These are phyloP conservation scores for Phania funesta DNA, from an alignment of 2,888 invertebrate genomes.

Conservation along the genomic window DNA sequence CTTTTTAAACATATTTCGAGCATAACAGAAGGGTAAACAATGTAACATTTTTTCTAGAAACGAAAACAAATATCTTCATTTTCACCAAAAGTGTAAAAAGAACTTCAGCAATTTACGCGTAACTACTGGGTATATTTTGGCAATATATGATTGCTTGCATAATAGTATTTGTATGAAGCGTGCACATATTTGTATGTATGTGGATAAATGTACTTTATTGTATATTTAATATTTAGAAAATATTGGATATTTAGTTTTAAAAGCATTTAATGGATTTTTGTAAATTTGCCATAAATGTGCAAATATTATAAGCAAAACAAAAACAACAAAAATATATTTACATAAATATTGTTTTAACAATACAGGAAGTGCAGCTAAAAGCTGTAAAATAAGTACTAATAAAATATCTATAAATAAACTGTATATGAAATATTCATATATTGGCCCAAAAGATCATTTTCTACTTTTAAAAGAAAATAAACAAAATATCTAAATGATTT, in stretches of 20 bases:
- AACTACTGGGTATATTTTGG: neutral
- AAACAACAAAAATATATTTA: neutral
- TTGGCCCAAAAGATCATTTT: neutral
- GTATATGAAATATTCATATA: neutral
- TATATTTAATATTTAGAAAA: neutral
- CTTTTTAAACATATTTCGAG: too few relatives aligned
- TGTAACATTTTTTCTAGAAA: too few relatives aligned
- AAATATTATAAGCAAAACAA: neutral
- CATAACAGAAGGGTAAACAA: too few relatives aligned
- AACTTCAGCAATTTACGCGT: neutral
- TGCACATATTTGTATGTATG: too few relatives aligned
- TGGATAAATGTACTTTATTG: neutral
- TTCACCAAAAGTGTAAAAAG: too few relatives aligned
- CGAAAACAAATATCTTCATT: too few relatives aligned
- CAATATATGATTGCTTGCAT: neutral
- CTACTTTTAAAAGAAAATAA: neutral
- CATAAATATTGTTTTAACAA: conserved; percentile 15
- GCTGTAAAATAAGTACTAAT: neutral
- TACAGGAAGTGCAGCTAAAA: neutral
- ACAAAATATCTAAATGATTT: too few relatives aligned
- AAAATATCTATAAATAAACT: neutral
- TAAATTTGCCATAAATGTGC: conserved; percentile 32
- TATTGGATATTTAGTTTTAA: conserved; percentile 39
- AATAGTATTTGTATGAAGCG: too few relatives aligned
- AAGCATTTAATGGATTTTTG: conserved; percentile 63